These are phyloP conservation scores for Eubasilissa splendida DNA, from an alignment of 2,888 invertebrate genomes.

Conservation along the genomic window DNA sequence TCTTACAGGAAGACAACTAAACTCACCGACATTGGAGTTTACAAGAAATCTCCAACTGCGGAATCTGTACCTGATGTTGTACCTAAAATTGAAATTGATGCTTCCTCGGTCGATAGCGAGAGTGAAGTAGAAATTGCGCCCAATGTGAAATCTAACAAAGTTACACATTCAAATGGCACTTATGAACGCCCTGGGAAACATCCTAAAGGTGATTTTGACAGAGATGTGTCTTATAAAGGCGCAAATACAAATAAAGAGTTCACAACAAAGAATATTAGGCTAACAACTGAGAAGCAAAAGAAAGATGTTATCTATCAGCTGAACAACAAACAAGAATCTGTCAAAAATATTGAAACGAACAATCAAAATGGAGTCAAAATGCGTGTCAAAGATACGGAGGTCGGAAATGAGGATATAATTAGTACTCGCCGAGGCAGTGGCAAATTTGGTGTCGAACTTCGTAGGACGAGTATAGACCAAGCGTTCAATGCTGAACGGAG, in stretches of 20 bases:
- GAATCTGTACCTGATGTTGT: slow-evolving; percentile 57
- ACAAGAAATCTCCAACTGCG: slow-evolving; percentile 63
- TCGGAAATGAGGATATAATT: slow-evolving; percentile 60
- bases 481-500: slow-evolving; percentile 68
- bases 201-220: slow-evolving; percentile 28
- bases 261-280: slow-evolving; percentile 30
- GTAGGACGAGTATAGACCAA: slow-evolving; percentile 73
- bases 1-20: slow-evolving; percentile 64
- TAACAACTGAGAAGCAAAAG: slow-evolving; percentile 38
- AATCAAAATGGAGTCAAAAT: slow-evolving; percentile 24
- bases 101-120: slow-evolving; percentile 60
- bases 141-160: slow-evolving; percentile 57
- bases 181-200: slow-evolving; percentile 59
- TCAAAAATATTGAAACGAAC: slow-evolving; percentile 25
- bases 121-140: slow-evolving; percentile 61
- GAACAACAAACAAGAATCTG: slow-evolving; percentile 19
- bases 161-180: slow-evolving; percentile 61
- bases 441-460: slow-evolving; percentile 80
- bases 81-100: slow-evolving; percentile 56
- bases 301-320: slow-evolving; percentile 11
- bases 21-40: slow-evolving; percentile 70
- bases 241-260: slow-evolving; percentile 26
- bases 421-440: slow-evolving; percentile 72
- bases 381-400: slow-evolving; percentile 17
- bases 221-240: slow-evolving; percentile 9